Evolutionary conservation across 2,113 vertebrate genomes (phyloP).

Genomic region (Amblyornis subalaris): DNA sequence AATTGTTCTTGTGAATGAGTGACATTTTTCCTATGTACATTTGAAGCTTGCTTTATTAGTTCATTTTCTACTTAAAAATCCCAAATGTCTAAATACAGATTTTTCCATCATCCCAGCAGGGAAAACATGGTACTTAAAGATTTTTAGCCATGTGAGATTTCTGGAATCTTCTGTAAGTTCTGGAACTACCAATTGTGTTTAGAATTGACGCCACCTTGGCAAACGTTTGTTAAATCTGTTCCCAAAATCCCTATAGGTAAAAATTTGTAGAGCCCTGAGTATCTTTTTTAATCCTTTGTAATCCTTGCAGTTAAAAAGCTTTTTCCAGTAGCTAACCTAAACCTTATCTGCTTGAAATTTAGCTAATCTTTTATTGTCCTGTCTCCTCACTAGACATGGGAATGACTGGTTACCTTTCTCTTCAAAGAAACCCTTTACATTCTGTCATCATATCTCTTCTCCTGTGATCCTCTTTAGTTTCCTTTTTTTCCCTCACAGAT

Average conservation of each 20-base stretch:
- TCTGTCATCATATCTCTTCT: background rate
- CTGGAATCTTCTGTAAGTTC: background rate
- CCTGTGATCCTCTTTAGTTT: background rate
- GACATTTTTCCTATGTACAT: background rate
- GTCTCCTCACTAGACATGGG: background rate
- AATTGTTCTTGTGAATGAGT: slow-evolving; percentile 42
- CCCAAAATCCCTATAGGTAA: background rate
- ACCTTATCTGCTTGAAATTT: background rate
- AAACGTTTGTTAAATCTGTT: background rate
- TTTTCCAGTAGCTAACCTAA: slow-evolving; percentile 2
- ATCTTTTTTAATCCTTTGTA: slow-evolving; percentile 23
- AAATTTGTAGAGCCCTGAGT: background rate
- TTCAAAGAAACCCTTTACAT: background rate
- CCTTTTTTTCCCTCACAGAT: background rate
- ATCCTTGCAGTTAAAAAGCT: slow-evolving; percentile 9
- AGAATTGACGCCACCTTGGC: background rate
- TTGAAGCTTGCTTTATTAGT: slow-evolving; percentile 1
- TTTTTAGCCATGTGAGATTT: background rate
- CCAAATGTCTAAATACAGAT: background rate
- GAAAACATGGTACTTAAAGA: background rate
- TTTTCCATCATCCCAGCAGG: background rate
- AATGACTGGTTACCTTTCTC: background rate
- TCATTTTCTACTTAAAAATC: slow-evolving; percentile 20
- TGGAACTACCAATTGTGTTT: background rate
- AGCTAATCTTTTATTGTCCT: background rate